Conservation (phyloP, 1,140 invertebrate genomes). For the Cydia amplana region DNA sequence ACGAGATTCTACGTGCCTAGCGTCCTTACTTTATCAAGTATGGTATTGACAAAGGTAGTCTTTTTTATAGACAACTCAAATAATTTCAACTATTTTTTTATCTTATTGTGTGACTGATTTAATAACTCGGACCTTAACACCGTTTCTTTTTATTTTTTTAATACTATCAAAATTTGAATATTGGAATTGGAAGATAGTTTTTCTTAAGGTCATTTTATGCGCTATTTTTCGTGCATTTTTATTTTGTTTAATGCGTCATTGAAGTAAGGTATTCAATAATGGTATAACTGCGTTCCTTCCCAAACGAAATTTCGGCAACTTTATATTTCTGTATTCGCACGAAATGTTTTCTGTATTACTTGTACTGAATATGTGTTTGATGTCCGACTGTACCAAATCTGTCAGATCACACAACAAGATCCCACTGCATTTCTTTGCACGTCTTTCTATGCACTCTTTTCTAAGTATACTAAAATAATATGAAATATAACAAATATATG, state of each 20-base stretch:
- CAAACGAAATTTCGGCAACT: not conserved
- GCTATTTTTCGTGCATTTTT: too few relatives aligned
- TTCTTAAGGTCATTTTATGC: too few relatives aligned
- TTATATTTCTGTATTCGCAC: not conserved
- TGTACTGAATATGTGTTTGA: not conserved
- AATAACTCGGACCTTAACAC: not conserved
- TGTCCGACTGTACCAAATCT: slow-evolving; percentile 34
- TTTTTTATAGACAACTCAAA: not conserved
- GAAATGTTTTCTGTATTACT: too few relatives aligned
- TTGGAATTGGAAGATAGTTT: too few relatives aligned
- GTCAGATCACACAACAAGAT: not conserved
- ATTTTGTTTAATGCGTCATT: too few relatives aligned
- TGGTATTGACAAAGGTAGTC: too few relatives aligned
- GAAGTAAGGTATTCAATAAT: too few relatives aligned
- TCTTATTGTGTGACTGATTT: not conserved
- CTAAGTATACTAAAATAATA: slow-evolving; percentile 38
- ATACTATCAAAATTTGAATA: too few relatives aligned
- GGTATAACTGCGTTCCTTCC: too few relatives aligned
- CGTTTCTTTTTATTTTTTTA: too few relatives aligned
- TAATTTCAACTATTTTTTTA: not conserved
- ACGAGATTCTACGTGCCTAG: not conserved
- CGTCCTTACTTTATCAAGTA: not conserved
- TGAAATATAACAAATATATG: slow-evolving; percentile 47
- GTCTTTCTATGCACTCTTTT: slow-evolving; percentile 75
- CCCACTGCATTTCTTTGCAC: slow-evolving; percentile 74